phyloP scores from a whole-genome alignment of 2,797 vertebrate species.

The Girardinus metallicus region DNA sequence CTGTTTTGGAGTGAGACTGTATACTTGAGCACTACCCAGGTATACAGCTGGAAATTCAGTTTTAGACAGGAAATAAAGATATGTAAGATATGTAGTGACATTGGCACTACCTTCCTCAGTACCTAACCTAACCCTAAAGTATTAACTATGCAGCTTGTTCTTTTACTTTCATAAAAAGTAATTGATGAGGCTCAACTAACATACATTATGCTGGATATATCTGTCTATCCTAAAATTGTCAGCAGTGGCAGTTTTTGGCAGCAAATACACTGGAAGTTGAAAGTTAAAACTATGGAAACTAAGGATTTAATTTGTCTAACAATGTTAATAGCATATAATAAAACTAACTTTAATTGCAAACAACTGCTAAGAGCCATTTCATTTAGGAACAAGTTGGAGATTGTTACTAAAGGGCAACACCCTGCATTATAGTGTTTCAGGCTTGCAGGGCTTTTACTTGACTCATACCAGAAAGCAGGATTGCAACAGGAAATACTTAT shows the following conservation, averaged over 20 bases:
- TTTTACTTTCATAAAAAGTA: too few relatives aligned
- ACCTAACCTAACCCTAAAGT: neutral
- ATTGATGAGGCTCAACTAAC: neutral
- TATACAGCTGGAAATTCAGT: neutral
- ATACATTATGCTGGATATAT: neutral
- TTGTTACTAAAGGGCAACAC: conserved; percentile 1
- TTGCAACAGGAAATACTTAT: conserved; percentile 31
- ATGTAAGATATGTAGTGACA: neutral
- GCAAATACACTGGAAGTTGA: conserved; percentile 14
- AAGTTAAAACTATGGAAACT: conserved; percentile 1
- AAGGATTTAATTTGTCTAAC: conserved; percentile 12
- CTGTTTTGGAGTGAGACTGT: neutral
- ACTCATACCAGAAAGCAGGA: conserved; percentile 8
- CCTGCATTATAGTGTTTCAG: neutral
- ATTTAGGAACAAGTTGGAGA: neutral
- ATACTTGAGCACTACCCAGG: neutral
- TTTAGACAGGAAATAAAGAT: neutral
- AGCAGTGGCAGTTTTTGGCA: conserved; percentile 15
- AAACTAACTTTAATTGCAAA: neutral
- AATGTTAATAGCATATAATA: conserved; percentile 7
- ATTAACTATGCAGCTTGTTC: neutral
- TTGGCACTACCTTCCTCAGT: neutral
- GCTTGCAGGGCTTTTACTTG: neutral
- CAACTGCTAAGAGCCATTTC: conserved; percentile 8
- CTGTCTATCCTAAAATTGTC: neutral